Percentiles rank a stretch among this genome's conserved stretches.
Conservation (phyloP, 2,888 invertebrate species). For the Priocnemis perturbator region DNA sequence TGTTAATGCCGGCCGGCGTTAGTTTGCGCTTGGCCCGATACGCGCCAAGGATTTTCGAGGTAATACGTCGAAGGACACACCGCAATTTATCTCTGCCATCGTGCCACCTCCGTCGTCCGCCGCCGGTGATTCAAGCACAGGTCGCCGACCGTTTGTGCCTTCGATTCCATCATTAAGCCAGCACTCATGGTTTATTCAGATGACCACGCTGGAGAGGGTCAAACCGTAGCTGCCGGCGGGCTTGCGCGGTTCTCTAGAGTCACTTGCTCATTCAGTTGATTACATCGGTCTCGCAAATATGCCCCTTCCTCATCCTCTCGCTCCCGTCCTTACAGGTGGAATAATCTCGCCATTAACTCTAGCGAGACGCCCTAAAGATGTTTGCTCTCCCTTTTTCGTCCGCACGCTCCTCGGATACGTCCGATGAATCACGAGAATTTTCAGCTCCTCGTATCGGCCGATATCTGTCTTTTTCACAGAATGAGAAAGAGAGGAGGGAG, state of each 20-base stretch:
- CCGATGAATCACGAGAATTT: too few species aligned
- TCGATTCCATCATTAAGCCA: slow-evolving; percentile 67
- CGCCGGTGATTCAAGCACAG: slow-evolving; percentile 45
- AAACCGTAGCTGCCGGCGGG: slow-evolving; percentile 44
- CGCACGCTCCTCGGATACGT: not conserved
- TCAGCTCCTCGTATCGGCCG: too few species aligned
- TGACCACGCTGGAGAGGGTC: slow-evolving; percentile 58
- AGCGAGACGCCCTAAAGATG: slow-evolving; percentile 42
- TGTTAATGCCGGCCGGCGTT: too few species aligned
- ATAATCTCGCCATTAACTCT: slow-evolving; percentile 46
- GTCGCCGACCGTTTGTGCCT: slow-evolving; percentile 52
- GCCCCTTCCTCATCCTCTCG: slow-evolving; percentile 23
- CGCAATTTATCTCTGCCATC: slow-evolving; percentile 54
- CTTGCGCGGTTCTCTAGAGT: slow-evolving; percentile 61
- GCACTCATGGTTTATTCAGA: slow-evolving; percentile 71
- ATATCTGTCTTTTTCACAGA: too few species aligned
- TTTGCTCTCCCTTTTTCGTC: slow-evolving; percentile 34
- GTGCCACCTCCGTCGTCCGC: slow-evolving; percentile 39
- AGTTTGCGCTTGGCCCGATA: too few species aligned
- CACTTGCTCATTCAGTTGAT: slow-evolving; percentile 70
- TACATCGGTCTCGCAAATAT: slow-evolving; percentile 59
- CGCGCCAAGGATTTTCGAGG: slow-evolving; percentile 28
- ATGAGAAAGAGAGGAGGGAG: too few species aligned
- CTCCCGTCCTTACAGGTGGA: slow-evolving; percentile 28
- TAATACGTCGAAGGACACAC: slow-evolving; percentile 39